Evolutionary conservation across 2,113 vertebrate species (phyloP).

Genomic region (Steatornis caripensis): DNA sequence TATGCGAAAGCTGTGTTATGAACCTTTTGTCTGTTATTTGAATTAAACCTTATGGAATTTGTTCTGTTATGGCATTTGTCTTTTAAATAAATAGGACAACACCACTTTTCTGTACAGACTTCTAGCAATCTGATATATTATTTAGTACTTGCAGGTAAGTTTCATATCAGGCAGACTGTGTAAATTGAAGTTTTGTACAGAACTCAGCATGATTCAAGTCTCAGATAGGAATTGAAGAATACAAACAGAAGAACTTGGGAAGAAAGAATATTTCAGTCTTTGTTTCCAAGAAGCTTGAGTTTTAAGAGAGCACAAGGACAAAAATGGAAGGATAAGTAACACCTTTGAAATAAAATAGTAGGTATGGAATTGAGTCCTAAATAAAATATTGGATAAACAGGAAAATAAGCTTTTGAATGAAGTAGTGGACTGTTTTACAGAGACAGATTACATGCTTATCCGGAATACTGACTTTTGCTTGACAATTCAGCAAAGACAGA

Average conservation of each 20-base stretch:
- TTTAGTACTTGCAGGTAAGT: background rate
- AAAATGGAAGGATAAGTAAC: background rate
- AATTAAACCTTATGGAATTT: background rate
- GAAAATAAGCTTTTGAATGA: background rate
- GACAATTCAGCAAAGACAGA: background rate
- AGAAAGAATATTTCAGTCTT: background rate
- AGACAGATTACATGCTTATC: background rate
- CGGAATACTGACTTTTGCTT: background rate
- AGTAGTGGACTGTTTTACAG: background rate
- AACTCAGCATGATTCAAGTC: background rate
- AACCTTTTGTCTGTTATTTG: background rate
- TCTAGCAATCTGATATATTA: background rate
- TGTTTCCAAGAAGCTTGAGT: background rate
- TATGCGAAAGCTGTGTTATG: background rate
- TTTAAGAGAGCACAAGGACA: background rate
- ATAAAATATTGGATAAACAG: background rate
- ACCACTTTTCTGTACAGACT: background rate
- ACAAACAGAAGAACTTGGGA: background rate
- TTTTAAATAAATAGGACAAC: background rate
- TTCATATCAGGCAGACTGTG: background rate
- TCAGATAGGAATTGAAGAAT: background rate
- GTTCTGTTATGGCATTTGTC: background rate
- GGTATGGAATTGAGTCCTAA: background rate
- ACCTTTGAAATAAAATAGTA: background rate
- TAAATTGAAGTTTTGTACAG: background rate